Percentiles rank a stretch among this genome's conserved stretches.
Conservation (phyloP, 2,888 invertebrate species). For the Acheta domesticus region DNA sequence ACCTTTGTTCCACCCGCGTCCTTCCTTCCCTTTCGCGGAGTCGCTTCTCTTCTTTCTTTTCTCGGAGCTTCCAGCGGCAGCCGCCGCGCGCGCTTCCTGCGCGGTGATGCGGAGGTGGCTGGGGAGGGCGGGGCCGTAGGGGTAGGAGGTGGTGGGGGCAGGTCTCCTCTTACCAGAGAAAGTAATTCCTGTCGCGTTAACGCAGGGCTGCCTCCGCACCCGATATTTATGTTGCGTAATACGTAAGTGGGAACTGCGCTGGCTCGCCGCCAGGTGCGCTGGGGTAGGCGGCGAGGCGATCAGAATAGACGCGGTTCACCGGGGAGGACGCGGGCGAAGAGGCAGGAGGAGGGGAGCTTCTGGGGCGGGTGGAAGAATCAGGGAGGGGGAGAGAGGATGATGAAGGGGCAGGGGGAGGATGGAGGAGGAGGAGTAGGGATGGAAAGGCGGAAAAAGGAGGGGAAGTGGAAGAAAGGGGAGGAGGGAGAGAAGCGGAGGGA, state of each 20-base stretch:
- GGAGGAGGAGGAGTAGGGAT: too few relatives aligned
- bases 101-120: neutral
- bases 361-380: too few relatives aligned
- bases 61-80: neutral
- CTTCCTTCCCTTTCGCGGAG: neutral
- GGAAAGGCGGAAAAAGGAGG: too few relatives aligned
- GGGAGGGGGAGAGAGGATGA: too few relatives aligned
- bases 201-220: neutral
- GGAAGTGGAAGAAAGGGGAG: too few relatives aligned
- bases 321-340: neutral
- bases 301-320: neutral
- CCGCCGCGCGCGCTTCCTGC: neutral
- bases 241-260: constrained; percentile 18
- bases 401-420: too few relatives aligned
- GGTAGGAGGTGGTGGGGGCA: neutral
- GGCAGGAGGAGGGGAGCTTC: too few relatives aligned
- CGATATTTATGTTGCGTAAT: neutral
- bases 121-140: neutral
- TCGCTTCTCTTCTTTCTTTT: neutral
- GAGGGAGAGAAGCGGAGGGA: too few relatives aligned
- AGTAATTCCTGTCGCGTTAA: constrained; percentile 18
- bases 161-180: neutral
- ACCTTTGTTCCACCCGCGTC: neutral
- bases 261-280: neutral
- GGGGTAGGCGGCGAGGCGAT: neutral